Evolutionary conservation across 2,113 vertebrate genomes (phyloP).

Genomic region (Mugil cephalus): DNA sequence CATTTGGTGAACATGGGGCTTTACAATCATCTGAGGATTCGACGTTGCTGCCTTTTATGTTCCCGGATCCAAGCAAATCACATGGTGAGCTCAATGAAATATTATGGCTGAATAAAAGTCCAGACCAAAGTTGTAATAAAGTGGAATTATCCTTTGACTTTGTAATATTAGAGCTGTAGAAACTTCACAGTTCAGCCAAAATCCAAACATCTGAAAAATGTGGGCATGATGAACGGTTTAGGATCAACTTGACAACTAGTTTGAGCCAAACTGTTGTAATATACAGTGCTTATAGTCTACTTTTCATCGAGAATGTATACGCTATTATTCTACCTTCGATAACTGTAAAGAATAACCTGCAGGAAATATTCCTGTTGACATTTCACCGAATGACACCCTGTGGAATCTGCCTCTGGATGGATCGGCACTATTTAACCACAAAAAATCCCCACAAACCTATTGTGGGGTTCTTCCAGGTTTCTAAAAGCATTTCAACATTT

Average conservation of each 20-base stretch:
- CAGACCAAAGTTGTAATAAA: not conserved
- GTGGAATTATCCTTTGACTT: not conserved
- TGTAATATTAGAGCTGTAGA: not conserved
- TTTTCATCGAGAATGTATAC: no score
- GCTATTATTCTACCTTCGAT: not conserved
- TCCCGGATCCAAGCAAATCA: not conserved
- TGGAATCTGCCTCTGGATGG: no score
- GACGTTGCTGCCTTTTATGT: not conserved
- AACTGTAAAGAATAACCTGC: conserved; percentile 16
- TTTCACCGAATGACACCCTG: no score
- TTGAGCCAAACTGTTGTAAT: not conserved
- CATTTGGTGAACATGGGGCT: not conserved
- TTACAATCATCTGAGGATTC: not conserved
- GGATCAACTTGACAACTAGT: not conserved
- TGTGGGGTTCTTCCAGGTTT: conserved; percentile 9
- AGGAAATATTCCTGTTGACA: no score
- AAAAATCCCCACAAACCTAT: no score
- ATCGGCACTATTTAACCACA: no score
- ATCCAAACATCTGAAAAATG: not conserved
- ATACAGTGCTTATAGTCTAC: not conserved
- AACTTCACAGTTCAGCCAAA: not conserved
- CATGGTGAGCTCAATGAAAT: not conserved
- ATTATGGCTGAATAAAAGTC: not conserved
- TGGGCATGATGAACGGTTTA: not conserved
- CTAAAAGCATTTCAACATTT: conserved; percentile 7